phyloP scores from a whole-genome alignment of 2,113 vertebrate genomes.

The Alligator sinensis region DNA sequence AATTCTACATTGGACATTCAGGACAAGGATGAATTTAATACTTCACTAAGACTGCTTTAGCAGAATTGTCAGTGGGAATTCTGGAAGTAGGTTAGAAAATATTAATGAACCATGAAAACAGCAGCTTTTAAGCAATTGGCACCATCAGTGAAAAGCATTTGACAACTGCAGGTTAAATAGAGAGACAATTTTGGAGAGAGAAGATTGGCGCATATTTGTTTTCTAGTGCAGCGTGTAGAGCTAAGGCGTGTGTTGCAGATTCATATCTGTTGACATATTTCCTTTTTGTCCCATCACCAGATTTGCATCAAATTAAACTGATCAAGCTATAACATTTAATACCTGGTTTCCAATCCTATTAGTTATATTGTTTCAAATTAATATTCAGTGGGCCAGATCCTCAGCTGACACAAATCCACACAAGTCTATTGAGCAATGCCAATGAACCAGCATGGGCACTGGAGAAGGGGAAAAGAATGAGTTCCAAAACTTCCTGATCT shows the following conservation, averaged over 20 bases:
- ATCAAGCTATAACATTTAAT: background rate
- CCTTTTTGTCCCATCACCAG: background rate
- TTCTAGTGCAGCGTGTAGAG: background rate
- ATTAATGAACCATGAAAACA: background rate
- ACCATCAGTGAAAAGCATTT: background rate
- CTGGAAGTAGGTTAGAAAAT: background rate
- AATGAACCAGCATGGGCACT: background rate
- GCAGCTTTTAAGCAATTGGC: conserved; percentile 4
- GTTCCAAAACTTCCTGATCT: background rate
- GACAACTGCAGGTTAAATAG: background rate
- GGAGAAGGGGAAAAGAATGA: background rate
- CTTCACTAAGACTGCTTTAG: background rate
- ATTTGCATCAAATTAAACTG: background rate
- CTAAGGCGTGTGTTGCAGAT: background rate
- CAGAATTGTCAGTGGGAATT: background rate
- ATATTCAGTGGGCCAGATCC: background rate
- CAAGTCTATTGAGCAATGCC: background rate
- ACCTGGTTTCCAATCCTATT: background rate
- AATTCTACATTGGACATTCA: background rate
- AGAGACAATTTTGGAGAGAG: background rate
- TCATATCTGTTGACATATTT: background rate
- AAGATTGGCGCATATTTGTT: background rate
- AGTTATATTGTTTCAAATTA: background rate
- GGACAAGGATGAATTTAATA: background rate
- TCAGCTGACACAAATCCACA: background rate